phyloP scores from a whole-genome alignment of 2,113 vertebrate genomes.

The Gnathonemus longibarbis region DNA sequence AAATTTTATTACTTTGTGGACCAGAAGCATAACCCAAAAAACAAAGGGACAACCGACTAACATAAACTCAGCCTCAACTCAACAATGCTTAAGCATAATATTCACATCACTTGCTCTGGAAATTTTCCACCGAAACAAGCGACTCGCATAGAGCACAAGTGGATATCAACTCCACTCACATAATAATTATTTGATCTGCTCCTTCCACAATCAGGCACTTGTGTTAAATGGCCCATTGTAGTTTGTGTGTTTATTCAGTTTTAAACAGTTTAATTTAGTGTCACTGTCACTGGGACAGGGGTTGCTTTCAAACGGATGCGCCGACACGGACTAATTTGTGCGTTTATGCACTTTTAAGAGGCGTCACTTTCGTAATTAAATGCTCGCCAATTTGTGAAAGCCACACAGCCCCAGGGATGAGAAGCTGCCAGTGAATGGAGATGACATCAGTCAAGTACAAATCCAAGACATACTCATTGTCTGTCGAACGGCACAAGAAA shows the following conservation, averaged over 20 bases:
- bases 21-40: no score
- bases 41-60: not conserved
- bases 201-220: not conserved
- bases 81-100: not conserved
- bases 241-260: conserved; percentile 3
- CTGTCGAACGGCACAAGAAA: not conserved
- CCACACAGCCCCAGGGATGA: not conserved
- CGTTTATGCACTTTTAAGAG: not conserved
- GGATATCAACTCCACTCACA: not conserved
- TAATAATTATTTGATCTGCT: not conserved
- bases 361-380: not conserved
- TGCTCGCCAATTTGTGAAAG: not conserved
- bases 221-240: not conserved
- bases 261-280: conserved; percentile 11
- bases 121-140: not conserved
- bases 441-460: not conserved
- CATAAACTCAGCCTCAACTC: not conserved
- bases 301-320: not conserved
- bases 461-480: not conserved
- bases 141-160: not conserved
- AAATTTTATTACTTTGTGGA: not conserved
- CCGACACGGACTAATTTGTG: not conserved
- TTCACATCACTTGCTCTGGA: not conserved
- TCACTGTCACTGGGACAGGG: not conserved
- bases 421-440: not conserved